Evolutionary conservation across 2,797 vertebrate genomes (phyloP).

Genomic region (Betta splendens): DNA sequence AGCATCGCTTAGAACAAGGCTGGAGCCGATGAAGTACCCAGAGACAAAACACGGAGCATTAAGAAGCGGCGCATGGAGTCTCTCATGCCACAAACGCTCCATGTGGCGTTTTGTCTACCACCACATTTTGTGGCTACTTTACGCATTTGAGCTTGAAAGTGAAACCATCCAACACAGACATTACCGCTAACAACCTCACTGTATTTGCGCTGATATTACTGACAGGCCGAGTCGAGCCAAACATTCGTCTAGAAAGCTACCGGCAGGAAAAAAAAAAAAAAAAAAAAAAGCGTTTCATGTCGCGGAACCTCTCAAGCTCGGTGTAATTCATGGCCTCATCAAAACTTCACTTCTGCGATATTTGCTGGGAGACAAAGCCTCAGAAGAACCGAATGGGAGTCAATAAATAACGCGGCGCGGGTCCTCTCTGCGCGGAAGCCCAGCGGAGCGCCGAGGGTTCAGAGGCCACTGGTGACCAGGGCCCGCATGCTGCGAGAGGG

Average conservation of each 20-base stretch:
- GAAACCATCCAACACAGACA: constrained; percentile 43
- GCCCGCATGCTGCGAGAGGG: constrained; percentile 69
- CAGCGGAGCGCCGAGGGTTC: constrained; percentile 59
- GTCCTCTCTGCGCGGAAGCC: constrained; percentile 41
- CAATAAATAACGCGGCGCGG: constrained; percentile 57
- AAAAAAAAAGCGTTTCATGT: constrained; percentile 28
- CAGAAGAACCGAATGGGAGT: constrained; percentile 28
- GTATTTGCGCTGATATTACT: constrained; percentile 39
- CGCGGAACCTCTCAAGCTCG: constrained; percentile 27
- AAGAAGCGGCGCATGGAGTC: constrained; percentile 37
- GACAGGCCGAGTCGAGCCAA: constrained; percentile 43
- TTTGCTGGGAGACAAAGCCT: constrained; percentile 40
- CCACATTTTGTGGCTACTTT: constrained; percentile 55
- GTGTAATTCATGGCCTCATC: constrained; percentile 47
- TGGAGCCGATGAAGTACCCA: constrained; percentile 39
- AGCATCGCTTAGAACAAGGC: constrained; percentile 43
- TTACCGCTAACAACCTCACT: constrained; percentile 36
- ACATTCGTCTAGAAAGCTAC: constrained; percentile 44
- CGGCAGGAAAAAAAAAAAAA: too few relatives aligned
- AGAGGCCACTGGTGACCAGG: constrained; percentile 71
- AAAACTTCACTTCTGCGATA: constrained; percentile 45
- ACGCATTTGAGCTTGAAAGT: constrained; percentile 38
- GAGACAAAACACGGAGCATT: constrained; percentile 39
- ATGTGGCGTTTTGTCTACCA: constrained; percentile 41
- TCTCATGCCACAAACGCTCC: constrained; percentile 47